These are phyloP conservation scores for Mungos mungo DNA, from an alignment of 2,113 vertebrate genomes.

Conservation along the genomic window DNA sequence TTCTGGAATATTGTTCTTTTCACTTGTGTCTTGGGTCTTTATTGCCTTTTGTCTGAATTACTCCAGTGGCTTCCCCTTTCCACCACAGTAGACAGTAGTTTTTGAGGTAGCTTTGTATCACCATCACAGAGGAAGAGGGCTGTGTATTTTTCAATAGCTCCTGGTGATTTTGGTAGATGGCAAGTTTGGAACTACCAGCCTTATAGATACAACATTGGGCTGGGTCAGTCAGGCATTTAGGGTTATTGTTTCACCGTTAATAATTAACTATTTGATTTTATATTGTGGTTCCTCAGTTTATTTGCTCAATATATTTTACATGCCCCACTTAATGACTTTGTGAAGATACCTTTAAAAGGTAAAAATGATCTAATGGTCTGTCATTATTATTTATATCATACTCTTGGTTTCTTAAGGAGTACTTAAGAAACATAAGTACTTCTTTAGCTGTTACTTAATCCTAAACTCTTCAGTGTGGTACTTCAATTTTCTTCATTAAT, in stretches of 20 bases:
- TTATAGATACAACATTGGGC: neutral
- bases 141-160: neutral
- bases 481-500: neutral
- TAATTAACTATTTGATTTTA: neutral
- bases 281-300: neutral
- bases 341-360: neutral
- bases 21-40: neutral
- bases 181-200: neutral
- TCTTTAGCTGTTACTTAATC: neutral
- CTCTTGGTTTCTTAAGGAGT: neutral
- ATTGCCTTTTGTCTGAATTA: conserved; percentile 13
- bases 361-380: neutral
- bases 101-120: conserved; percentile 11
- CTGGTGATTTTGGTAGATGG: neutral
- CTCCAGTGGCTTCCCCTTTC: neutral
- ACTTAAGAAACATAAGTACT: neutral
- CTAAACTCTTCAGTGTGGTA: neutral
- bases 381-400: neutral
- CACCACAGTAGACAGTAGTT: neutral
- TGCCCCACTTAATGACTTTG: neutral
- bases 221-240: neutral
- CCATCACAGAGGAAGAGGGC: neutral
- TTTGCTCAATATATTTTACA: neutral
- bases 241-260: neutral
- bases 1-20: conserved; percentile 55